Base-by-base conservation (phyloP, 2,888 invertebrate genomes). In the Hemicrepidius hirtus region DNA sequence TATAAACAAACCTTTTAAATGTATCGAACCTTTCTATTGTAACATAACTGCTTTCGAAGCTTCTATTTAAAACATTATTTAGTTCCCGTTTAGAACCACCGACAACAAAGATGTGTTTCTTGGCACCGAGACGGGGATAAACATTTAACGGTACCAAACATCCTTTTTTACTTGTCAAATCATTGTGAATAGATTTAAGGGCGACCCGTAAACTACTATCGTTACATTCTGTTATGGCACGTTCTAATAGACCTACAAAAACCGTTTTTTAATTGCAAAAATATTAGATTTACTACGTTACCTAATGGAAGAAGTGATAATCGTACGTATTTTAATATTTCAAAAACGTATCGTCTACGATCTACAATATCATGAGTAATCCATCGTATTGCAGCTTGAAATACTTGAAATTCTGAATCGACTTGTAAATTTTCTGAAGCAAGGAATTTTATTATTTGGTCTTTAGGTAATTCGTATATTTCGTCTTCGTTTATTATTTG, bases 381-480 rank as follows among this genome's bases (percentile, higher is more conserved):
- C 97, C 97, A 97, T 78, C 93, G 91, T 77, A 97, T 87, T 16
- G 96, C 97, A 67, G 95, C 94, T 84, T 93, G 92, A 84, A 97
- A 92, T 73, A 95, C 96, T 91, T 97, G 95, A 82, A 93, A 92
- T 88, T 97, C 97, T 76, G 93, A 94, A 83, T 97, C 96, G 66
- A 97, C 94, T 83, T 93, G 93, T 67, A 97, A 89, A 84, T 94
- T 90, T 87, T 97, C 97, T 74, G 96, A 96, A 78, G 92, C 91
- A 64, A 97, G 87, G 79, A 97, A 90, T 78, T 92, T 91, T 71
- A 94, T 89, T 63, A 97, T 87, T 82, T 93, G 90, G 77, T 93
- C 91, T 82, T 94, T 91, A 21, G 96, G 94, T 75, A 97, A 87
- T 80, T 95, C 95, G 75, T 94, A 88, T 83, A 96, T 93, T 87